A percentile compares a stretch with the other conserved stretches of the same genome.
Evolutionary conservation across 2,888 invertebrate genomes (phyloP).

Genomic region (Piscicola geometra): DNA sequence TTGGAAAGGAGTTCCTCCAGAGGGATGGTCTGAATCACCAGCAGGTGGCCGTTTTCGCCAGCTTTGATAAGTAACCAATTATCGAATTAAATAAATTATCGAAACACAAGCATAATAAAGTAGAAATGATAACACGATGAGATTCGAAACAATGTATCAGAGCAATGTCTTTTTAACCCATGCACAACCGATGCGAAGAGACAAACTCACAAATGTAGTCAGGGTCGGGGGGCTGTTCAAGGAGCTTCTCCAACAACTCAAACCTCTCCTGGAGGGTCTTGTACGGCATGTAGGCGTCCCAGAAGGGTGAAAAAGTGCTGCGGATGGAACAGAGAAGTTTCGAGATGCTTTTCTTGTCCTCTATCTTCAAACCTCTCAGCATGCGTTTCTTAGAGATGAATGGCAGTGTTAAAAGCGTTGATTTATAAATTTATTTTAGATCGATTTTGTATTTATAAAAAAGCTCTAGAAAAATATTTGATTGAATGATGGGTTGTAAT

Average conservation of each 20-base stretch:
- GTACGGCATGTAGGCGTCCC: constrained; percentile 51
- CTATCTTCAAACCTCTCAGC: constrained; percentile 46
- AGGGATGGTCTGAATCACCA: constrained; percentile 42
- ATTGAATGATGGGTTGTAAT: not conserved
- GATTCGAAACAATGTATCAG: no score
- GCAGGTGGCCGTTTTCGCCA: constrained; percentile 30
- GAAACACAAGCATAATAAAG: no score
- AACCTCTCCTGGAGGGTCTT: constrained; percentile 50
- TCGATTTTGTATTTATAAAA: not conserved
- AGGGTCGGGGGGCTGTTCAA: constrained; percentile 46
- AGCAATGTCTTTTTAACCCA: no score
- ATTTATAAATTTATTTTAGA: constrained; percentile 12
- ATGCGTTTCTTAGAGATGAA: constrained; percentile 48
- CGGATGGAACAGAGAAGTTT: constrained; percentile 48
- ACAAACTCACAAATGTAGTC: constrained; percentile 33
- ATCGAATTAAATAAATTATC: not conserved
- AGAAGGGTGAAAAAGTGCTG: constrained; percentile 47
- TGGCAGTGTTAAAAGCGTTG: not conserved
- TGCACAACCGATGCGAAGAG: not conserved
- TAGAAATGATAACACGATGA: no score
- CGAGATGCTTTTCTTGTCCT: constrained; percentile 47
- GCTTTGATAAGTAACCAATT: not conserved
- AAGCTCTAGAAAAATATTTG: not conserved
- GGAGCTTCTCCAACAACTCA: constrained; percentile 46
- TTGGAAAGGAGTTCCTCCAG: constrained; percentile 50